Evolutionary conservation across 2,797 vertebrate genomes (phyloP).

Genomic region (Phrynocephalus guinanensis): DNA sequence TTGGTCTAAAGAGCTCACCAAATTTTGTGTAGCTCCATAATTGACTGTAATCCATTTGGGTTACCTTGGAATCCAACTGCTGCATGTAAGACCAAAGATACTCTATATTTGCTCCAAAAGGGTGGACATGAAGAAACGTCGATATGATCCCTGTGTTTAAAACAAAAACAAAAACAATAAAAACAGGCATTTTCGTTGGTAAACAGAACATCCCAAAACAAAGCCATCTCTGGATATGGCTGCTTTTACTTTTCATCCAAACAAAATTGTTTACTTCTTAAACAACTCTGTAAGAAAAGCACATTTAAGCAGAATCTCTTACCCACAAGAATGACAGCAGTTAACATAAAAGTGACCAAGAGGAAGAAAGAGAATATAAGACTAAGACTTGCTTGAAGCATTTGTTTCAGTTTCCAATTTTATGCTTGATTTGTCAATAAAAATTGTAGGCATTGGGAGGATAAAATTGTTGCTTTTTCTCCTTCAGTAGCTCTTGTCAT

Average conservation of each 20-base stretch:
- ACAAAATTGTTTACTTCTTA: constrained; percentile 50
- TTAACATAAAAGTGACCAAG: constrained; percentile 67
- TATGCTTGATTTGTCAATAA: constrained; percentile 81
- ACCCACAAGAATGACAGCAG: constrained; percentile 63
- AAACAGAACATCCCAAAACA: constrained; percentile 4
- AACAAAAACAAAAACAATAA: constrained; percentile 46
- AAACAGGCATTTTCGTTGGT: constrained; percentile 41
- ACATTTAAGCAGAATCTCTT: constrained; percentile 56
- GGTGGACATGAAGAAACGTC: constrained; percentile 96
- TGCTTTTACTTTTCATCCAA: constrained; percentile 39
- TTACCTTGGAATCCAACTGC: constrained; percentile 94
- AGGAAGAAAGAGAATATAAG: constrained; percentile 72
- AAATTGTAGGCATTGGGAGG: constrained; percentile 74
- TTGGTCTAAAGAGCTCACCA: not conserved
- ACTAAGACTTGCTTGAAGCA: constrained; percentile 73
- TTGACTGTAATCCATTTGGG: not conserved
- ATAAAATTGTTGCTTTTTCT: constrained; percentile 74
- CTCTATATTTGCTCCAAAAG: constrained; percentile 96
- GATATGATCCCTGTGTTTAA: constrained; percentile 90
- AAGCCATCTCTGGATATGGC: constrained; percentile 36
- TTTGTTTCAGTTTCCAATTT: constrained; percentile 75
- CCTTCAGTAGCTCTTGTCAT: constrained; percentile 66
- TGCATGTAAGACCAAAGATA: constrained; percentile 98
- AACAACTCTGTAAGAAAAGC: constrained; percentile 46
- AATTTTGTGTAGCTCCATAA: constrained; percentile 40